Base-by-base conservation (phyloP, 1,140 invertebrate species). In the Drosophila auraria region DNA sequence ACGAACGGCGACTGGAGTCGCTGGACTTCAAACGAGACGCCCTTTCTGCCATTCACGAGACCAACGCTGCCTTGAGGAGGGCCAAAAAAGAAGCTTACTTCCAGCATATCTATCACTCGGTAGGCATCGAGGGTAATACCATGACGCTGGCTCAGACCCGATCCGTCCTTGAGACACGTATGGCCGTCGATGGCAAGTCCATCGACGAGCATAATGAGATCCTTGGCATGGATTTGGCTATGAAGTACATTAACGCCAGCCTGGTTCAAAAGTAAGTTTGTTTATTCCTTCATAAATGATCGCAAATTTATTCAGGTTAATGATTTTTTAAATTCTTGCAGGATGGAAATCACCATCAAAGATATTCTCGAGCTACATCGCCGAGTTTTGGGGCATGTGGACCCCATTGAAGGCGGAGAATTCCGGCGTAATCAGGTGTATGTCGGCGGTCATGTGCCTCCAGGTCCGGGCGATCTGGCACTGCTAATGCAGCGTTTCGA, bases 151-250 rank as follows among this genome's bases (percentile, higher is more conserved):
- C 96, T 23, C 97, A 99, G 93, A 98, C 98, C 1, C 94, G 98
- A 72, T 97, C 97, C 59, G 97, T 99, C 68, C 94, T 99, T 11
- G 98, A 99, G 94, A 99, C 98, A 1, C 95, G 97, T 76, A 96
- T 98, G 92, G 98, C 98, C 1, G 96, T 99, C 4, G 96, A 96
- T 53, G 98, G 98, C 0, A 99, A 99, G 93, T 98, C 97, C 92
- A 96, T 99, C 36, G 95, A 98, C 70, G 98, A 99, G 92, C 98
- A 99, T 91, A 99, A 99, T 94, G 99, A 99, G 94, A 97, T 99
- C 86, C 93, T 98, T 30, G 97, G 98, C 60, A 93, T 99, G 91
- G 98, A 99, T 94, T 95, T 97, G 30, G 99, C 99, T 3, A 96
- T 99, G 94, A 98, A 98, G 86, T 99, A 97, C 93, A 96, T 99